Evolutionary conservation across 1,140 invertebrate species (phyloP).

Genomic region (Camponotus pennsylvanicus): DNA sequence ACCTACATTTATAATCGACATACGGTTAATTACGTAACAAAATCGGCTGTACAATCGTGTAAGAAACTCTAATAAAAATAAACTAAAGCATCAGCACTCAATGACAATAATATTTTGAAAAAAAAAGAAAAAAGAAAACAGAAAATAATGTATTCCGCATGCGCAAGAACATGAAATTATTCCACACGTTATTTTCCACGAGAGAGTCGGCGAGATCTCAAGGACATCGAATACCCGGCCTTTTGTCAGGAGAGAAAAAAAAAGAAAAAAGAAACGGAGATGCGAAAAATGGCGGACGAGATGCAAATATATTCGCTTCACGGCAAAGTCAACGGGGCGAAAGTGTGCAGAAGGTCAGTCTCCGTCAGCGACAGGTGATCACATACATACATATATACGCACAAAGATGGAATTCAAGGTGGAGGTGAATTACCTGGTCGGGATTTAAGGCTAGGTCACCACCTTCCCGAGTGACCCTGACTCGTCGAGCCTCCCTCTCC

Average conservation of each 20-base stretch:
- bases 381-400: constrained; percentile 73
- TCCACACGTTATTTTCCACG: constrained; percentile 60
- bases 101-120: not conserved
- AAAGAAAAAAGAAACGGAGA: not conserved
- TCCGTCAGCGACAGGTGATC: constrained; percentile 78
- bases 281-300: constrained; percentile 66
- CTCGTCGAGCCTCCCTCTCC: constrained; percentile 55
- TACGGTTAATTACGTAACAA: constrained; percentile 9
- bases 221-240: constrained; percentile 81
- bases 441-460: constrained; percentile 78
- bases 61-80: constrained; percentile 1
- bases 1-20: constrained; percentile 3
- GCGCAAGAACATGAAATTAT: constrained; percentile 71
- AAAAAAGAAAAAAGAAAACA: constrained; percentile 19
- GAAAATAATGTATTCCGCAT: constrained; percentile 50
- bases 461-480: constrained; percentile 74
- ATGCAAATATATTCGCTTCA: constrained; percentile 77
- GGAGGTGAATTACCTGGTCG: constrained; percentile 81
- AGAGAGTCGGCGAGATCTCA: constrained; percentile 66
- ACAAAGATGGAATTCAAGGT: constrained; percentile 76
- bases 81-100: not conserved
- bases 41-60: not conserved
- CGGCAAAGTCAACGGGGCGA: constrained; percentile 68
- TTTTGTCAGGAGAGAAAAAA: constrained; percentile 77
- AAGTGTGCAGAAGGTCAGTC: constrained; percentile 78